These are phyloP conservation scores for Episyrphus balteatus DNA, from an alignment of 1,140 invertebrate species.

Conservation along the genomic window DNA sequence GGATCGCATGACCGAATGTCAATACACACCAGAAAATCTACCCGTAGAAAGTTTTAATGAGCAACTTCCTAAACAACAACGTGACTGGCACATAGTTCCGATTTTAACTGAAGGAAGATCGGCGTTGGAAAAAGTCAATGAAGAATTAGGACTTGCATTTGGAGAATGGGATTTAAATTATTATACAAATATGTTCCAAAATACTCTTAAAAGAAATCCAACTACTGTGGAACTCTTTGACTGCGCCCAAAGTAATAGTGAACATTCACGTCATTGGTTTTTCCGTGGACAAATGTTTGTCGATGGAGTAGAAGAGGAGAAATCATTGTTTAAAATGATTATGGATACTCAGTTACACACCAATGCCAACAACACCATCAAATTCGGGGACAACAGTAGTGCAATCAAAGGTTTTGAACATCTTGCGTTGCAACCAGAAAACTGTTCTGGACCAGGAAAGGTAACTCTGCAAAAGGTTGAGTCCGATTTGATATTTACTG, in stretches of 20 bases:
- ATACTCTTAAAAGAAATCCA: conserved; percentile 80
- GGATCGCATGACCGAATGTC: conserved; percentile 70
- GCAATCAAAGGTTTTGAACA: conserved; percentile 79
- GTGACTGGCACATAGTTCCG: conserved; percentile 74
- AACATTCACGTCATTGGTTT: conserved; percentile 89
- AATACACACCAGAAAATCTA: conserved; percentile 56
- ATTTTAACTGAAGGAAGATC: conserved; percentile 60
- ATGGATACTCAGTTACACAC: conserved; percentile 75
- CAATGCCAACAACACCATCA: conserved; percentile 93
- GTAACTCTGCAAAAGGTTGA: conserved; percentile 46
- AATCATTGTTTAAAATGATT: conserved; percentile 87
- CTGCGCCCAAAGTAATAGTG: conserved; percentile 95
- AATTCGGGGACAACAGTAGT: conserved; percentile 96
- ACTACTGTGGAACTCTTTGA: conserved; percentile 97
- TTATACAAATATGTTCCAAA: conserved; percentile 69
- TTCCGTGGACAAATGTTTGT: conserved; percentile 82
- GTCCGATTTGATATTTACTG: conserved; percentile 95
- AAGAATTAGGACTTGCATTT: conserved; percentile 71
- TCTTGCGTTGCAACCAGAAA: conserved; percentile 48
- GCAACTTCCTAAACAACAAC: conserved; percentile 46
- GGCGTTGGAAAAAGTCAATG: conserved; percentile 75
- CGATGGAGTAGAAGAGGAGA: conserved; percentile 63
- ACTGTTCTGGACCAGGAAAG: conserved; percentile 49
- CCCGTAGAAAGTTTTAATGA: conserved; percentile 59
- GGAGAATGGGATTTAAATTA: conserved; percentile 80